Conservation (phyloP, 2,113 vertebrate species). For the Neolamprologus longior region DNA sequence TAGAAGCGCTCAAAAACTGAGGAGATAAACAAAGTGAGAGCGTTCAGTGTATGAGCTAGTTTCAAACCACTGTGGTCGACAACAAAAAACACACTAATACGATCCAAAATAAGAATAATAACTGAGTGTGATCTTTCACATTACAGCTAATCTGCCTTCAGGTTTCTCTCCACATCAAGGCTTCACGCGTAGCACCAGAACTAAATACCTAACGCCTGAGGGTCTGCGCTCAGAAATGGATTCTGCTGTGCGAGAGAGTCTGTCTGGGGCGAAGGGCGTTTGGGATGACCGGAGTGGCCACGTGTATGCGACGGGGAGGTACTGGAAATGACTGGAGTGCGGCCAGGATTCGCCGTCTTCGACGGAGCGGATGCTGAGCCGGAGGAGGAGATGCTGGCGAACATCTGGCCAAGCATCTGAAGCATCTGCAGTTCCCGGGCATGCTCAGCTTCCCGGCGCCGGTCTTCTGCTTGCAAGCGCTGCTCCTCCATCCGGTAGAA, state of each 20-base stretch:
- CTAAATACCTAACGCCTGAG: slow-evolving; percentile 76
- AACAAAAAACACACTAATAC: background rate
- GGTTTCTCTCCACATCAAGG: background rate
- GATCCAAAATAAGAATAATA: background rate
- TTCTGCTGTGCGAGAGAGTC: slow-evolving; percentile 48
- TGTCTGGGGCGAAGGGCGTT: slow-evolving; percentile 12
- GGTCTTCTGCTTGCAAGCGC: slow-evolving; percentile 81
- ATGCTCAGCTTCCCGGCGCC: slow-evolving; percentile 80
- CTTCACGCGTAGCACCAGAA: background rate
- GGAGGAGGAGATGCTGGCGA: slow-evolving; percentile 74
- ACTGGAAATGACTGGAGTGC: slow-evolving; percentile 20
- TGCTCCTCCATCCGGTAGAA: slow-evolving; percentile 85
- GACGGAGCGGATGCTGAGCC: slow-evolving; percentile 32
- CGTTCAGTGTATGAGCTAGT: background rate
- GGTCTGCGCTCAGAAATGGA: slow-evolving; percentile 60
- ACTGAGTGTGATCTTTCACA: background rate
- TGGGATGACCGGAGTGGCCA: background rate
- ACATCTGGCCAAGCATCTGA: slow-evolving; percentile 88
- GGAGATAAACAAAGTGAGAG: slow-evolving; percentile 41
- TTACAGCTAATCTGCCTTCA: background rate
- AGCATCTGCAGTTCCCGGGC: slow-evolving; percentile 85
- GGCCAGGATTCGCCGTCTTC: slow-evolving; percentile 51
- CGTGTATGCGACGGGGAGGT: background rate
- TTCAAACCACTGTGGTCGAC: background rate
- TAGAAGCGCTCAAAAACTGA: slow-evolving; percentile 82